Conservation (phyloP, 2,888 invertebrate species). For the Lepidocyrtinus sp. region DNA sequence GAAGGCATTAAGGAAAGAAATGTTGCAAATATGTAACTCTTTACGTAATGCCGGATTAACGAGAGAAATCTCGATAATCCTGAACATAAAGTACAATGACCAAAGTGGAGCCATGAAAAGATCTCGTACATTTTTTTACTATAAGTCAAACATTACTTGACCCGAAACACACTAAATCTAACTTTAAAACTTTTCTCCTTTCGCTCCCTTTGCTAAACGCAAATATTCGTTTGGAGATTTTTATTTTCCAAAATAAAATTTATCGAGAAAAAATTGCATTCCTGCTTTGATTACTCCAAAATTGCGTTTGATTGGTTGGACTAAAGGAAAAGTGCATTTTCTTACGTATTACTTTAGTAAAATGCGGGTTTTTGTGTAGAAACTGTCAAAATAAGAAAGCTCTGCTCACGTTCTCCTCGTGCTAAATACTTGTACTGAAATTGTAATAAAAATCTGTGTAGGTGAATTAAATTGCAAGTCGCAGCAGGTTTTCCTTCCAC, state of each 20-base stretch:
- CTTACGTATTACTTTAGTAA: not conserved
- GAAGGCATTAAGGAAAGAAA: not conserved
- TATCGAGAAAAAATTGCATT: slow-evolving; percentile 13
- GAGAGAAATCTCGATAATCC: slow-evolving; percentile 2
- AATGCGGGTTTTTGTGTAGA: not conserved
- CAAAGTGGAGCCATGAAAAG: slow-evolving; percentile 19
- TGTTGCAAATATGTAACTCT: slow-evolving; percentile 7
- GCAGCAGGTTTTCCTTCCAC: not conserved
- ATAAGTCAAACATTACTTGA: no score
- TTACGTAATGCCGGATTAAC: not conserved
- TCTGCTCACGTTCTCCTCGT: not conserved
- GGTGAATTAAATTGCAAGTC: not conserved
- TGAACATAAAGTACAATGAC: slow-evolving; percentile 31
- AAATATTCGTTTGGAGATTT: no score
- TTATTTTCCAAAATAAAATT: no score
- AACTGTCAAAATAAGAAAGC: not conserved
- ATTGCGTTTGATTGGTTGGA: no score
- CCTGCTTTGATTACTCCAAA: not conserved
- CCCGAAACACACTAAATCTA: no score
- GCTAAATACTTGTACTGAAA: not conserved
- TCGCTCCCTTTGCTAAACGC: no score
- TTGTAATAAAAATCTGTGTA: not conserved
- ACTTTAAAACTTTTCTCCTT: no score
- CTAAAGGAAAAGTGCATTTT: not conserved
- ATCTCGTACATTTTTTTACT: no score